Percentiles rank a stretch among this genome's conserved stretches.
These are phyloP conservation scores for Temnothorax longispinosus DNA, from an alignment of 1,140 invertebrate genomes.

Conservation along the genomic window DNA sequence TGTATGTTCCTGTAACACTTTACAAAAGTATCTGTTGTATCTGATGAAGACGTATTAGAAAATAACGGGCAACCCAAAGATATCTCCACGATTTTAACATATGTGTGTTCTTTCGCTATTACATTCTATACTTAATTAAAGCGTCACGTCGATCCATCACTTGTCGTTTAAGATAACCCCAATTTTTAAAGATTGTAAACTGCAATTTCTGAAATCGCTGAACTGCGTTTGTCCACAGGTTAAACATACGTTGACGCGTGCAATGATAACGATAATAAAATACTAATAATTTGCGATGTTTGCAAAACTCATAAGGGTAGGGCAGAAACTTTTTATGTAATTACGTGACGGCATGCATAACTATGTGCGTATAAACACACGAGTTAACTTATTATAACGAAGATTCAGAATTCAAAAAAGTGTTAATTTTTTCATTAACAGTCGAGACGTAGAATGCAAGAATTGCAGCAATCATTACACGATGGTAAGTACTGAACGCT, in stretches of 20 bases:
- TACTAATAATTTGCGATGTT: neutral
- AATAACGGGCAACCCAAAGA: neutral
- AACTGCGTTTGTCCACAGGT: too few species aligned
- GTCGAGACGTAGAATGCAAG: neutral
- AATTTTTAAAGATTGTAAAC: neutral
- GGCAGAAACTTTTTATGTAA: neutral
- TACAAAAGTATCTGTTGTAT: neutral
- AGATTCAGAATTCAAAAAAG: neutral
- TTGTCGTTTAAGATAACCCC: slow-evolving; percentile 8
- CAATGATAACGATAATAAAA: neutral
- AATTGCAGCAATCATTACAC: neutral
- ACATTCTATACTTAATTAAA: slow-evolving; percentile 16
- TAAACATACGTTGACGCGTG: neutral
- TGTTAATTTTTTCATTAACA: neutral
- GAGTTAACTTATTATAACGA: neutral
- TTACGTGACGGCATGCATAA: neutral
- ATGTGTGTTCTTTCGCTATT: neutral
- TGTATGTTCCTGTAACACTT: slow-evolving; percentile 21
- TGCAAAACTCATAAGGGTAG: neutral
- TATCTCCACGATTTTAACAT: slow-evolving; percentile 1
- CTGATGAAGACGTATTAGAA: neutral
- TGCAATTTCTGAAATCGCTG: neutral
- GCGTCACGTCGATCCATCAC: slow-evolving; percentile 3
- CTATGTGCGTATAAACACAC: neutral
- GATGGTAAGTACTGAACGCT: neutral